A percentile compares a stretch with the other conserved stretches of the same genome.
These are phyloP conservation scores for Apamea monoglypha DNA, from an alignment of 2,888 invertebrate genomes.

Conservation along the genomic window DNA sequence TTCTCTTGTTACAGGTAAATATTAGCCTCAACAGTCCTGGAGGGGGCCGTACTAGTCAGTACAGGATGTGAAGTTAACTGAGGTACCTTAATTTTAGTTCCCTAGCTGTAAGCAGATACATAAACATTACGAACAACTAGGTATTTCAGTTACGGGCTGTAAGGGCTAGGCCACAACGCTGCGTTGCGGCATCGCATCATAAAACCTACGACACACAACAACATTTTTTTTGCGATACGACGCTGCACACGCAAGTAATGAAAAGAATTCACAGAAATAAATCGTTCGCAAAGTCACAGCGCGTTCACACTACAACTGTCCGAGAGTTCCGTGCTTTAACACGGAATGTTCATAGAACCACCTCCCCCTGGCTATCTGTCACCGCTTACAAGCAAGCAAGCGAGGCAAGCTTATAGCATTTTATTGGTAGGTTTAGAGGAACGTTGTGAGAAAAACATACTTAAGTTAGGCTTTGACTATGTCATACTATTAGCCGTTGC, in stretches of 20 bases:
- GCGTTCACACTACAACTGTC: background rate
- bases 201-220: too few species aligned
- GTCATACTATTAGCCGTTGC: background rate
- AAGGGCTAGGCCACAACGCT: slow-evolving; percentile 8
- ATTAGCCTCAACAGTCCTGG: background rate
- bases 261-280: slow-evolving; percentile 67
- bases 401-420: background rate
- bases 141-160: slow-evolving; percentile 41
- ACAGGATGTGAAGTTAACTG: too few species aligned
- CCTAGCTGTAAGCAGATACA: background rate
- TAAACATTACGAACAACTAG: background rate
- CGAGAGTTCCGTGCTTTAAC: background rate
- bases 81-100: background rate
- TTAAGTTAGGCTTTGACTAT: background rate
- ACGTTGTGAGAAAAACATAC: background rate
- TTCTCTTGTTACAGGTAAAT: slow-evolving; percentile 29
- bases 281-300: slow-evolving; percentile 45
- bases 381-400: background rate
- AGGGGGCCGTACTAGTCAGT: too few species aligned
- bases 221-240: too few species aligned
- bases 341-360: background rate
- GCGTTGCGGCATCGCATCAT: too few species aligned
- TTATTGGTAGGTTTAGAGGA: background rate
- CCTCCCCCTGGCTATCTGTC: background rate
- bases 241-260: slow-evolving; percentile 63